phyloP scores from a whole-genome alignment of 2,797 vertebrate genomes.

The Sebastes hopkinsi region DNA sequence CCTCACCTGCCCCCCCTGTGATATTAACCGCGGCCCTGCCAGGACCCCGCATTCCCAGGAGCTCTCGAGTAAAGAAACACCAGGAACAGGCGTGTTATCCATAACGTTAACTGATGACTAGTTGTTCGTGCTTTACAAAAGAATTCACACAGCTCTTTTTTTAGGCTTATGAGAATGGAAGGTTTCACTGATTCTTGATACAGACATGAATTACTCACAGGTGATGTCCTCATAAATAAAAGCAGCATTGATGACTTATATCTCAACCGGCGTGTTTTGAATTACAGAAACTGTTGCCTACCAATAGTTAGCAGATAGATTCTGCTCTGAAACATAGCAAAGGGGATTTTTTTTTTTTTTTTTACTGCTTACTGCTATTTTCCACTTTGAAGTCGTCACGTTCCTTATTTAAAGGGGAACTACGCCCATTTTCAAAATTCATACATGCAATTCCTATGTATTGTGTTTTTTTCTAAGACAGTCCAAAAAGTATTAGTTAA shows the following conservation, averaged over 20 bases:
- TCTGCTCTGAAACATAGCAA: not conserved
- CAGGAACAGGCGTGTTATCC: constrained; percentile 9
- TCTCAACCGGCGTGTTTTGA: not conserved
- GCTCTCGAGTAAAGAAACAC: constrained; percentile 39
- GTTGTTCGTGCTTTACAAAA: constrained; percentile 1
- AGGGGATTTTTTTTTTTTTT: not conserved
- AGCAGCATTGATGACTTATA: not conserved
- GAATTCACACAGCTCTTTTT: constrained; percentile 13
- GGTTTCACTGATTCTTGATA: not conserved
- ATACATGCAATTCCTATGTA: too few species aligned
- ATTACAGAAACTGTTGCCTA: not conserved
- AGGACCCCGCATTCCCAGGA: constrained; percentile 52
- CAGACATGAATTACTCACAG: not conserved
- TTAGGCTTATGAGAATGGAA: not conserved
- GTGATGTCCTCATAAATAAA: constrained; percentile 6
- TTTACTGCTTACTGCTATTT: not conserved
- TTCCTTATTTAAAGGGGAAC: constrained; percentile 25
- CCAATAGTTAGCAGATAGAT: not conserved
- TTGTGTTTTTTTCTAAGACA: too few species aligned
- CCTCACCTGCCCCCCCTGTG: constrained; percentile 38
- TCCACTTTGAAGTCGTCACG: constrained; percentile 21
- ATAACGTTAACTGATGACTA: constrained; percentile 22
- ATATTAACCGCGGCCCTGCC: constrained; percentile 40
- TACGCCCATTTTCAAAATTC: too few species aligned
- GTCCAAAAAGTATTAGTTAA: too few species aligned